A percentile compares a stretch with the other conserved stretches of the same genome.
Conservation (phyloP, 2,797 vertebrate genomes). For the Cheirogaleus major region DNA sequence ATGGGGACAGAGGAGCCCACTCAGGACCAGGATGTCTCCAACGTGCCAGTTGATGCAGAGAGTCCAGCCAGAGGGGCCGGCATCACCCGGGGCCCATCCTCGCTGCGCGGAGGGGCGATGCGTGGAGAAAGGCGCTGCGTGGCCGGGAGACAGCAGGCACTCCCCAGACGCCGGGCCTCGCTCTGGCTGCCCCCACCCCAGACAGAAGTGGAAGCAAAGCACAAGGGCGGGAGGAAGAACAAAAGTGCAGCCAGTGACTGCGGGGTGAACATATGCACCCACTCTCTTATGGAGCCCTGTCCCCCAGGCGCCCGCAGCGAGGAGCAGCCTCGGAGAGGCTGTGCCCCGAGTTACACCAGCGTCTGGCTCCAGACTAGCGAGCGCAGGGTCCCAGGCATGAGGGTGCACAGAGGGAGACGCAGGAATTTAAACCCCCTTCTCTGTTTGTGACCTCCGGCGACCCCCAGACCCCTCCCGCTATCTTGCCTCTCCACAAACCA, state of each 20-base stretch:
- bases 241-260: neutral
- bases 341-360: neutral
- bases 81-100: no score
- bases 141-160: no score
- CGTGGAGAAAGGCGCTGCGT: rapidly evolving
- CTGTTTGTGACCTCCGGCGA: rapidly evolving
- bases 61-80: neutral
- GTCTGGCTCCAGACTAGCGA: neutral
- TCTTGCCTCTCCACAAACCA: no score
- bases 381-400: neutral
- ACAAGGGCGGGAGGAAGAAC: no score
- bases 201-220: neutral
- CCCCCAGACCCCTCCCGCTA: neutral
- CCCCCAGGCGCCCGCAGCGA: neutral
- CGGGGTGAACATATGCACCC: no score
- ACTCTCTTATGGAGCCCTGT: no score
- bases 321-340: rapidly evolving
- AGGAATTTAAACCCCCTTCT: neutral
- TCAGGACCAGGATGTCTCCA: rapidly evolving
- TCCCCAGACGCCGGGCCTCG: no score
- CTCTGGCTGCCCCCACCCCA: neutral
- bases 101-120: no score
- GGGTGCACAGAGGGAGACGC: neutral
- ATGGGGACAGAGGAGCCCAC: neutral
- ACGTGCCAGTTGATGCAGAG: neutral